These are phyloP conservation scores for Tiliacea citrago DNA, from an alignment of 2,888 invertebrate genomes.

Conservation along the genomic window DNA sequence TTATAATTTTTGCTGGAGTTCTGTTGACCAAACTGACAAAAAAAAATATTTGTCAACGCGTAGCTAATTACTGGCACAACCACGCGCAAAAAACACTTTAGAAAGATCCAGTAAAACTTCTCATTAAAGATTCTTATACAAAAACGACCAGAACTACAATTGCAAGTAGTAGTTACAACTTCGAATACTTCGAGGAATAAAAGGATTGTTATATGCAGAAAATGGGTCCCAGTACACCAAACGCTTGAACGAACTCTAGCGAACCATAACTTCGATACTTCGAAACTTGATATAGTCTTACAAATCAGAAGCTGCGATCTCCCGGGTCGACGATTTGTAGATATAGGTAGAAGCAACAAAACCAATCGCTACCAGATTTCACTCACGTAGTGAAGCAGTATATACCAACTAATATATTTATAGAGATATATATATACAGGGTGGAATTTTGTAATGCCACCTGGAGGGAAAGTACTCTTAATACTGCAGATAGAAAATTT, in stretches of 20 bases:
- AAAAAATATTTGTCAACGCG: background rate
- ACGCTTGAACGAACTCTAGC: constrained; percentile 14
- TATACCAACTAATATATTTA: constrained; percentile 29
- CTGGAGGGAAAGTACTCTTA: too few relatives aligned
- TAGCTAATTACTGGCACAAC: background rate
- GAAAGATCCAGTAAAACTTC: too few relatives aligned
- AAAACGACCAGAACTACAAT: background rate
- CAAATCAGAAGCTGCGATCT: constrained; percentile 15
- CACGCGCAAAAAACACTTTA: background rate
- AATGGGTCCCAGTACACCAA: background rate
- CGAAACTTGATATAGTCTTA: constrained; percentile 15
- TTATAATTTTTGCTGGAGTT: background rate
- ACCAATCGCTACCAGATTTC: constrained; percentile 42
- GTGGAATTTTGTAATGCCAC: too few relatives aligned
- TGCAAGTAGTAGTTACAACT: background rate
- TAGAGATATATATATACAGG: constrained; percentile 5
- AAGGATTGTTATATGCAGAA: constrained; percentile 4
- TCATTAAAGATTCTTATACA: background rate
- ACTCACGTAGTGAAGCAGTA: constrained; percentile 44
- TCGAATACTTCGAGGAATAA: background rate
- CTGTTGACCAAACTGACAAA: background rate
- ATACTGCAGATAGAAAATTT: too few relatives aligned
- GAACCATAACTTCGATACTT: constrained; percentile 15
- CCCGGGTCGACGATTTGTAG: constrained; percentile 14
- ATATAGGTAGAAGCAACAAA: background rate